Percentiles rank a stretch among this genome's conserved stretches.
phyloP scores from a whole-genome alignment of 2,113 vertebrate genomes.

The Australoheros scitulus region DNA sequence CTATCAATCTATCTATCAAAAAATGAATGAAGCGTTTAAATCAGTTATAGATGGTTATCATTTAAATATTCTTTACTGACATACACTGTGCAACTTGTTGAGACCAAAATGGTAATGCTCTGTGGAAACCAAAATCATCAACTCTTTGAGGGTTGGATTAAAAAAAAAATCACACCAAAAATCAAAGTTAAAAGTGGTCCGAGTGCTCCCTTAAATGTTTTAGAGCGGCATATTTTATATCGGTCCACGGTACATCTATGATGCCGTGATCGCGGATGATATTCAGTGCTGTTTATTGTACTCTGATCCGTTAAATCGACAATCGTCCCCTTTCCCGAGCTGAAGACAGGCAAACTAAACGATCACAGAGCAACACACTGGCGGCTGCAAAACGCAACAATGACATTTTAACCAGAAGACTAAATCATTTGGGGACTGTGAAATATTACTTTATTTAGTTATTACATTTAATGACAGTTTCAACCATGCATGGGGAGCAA shows the following conservation, averaged over 20 bases:
- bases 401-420: background rate
- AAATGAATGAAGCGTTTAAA: background rate
- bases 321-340: background rate
- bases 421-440: background rate
- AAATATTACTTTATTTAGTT: background rate
- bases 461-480: background rate
- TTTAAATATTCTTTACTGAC: background rate
- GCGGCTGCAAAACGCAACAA: background rate
- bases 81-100: background rate
- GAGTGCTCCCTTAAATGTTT: background rate
- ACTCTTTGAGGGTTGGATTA: too few relatives aligned
- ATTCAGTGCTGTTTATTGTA: background rate
- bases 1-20: too few relatives aligned
- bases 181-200: background rate
- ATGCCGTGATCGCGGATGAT: background rate
- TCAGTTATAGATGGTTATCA: background rate
- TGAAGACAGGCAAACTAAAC: constrained; percentile 30
- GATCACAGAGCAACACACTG: constrained; percentile 49
- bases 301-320: constrained; percentile 13
- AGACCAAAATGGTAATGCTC: too few relatives aligned
- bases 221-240: background rate
- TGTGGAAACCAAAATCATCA: too few relatives aligned
- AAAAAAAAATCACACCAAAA: too few relatives aligned
- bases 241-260: background rate
- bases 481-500: too few relatives aligned